Base-by-base conservation (phyloP, 2,113 vertebrate species). In the Perca schrenkii region DNA sequence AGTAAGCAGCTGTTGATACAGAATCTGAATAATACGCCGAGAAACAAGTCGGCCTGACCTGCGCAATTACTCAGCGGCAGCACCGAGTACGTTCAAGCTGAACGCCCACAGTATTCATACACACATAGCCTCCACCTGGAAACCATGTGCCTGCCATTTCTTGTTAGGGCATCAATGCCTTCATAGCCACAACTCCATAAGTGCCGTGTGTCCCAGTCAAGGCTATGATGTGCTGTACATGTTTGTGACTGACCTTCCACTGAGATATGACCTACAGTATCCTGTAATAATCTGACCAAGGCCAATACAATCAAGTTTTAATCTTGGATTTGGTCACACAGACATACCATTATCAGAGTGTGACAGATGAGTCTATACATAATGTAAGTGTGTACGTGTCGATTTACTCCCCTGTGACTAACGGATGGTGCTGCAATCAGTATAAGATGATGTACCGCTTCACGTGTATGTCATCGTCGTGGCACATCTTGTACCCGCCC, bases 1-100 rank as follows among this genome's bases (percentile, higher is more conserved):
- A 93, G 66, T 83, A 86, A 89, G 86, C 88, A 88, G 83, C 83
- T 71, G 76, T 74, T 68, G 78, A 79, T 81, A 70, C 68, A 69
- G n/a, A 88, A 75, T 88, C 62, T 70, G 79, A 89, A 86, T 89
- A 90, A 90, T 79, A 76, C 70, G 68, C 43, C 4, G 70, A 67
- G 86, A 82, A 91, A 66, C 74, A 10, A 60, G 75, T 56, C 50
- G 11, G 13, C 40, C 87, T 31, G 78, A 84, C 78, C 77, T 43
- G 71, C 25, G 15, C 77, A 69, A 66, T 79, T 79, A 79, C 80
- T 86, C 75, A 36, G 68, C 76, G 28, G 62, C 65, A 28, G 72
- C 31, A 4, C 43, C 4, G 34, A 54, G 50, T 21, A 11, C 63
- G 58, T 74, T 69, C 61, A 65, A 25, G 56, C 12, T 11, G 14